phyloP scores from a whole-genome alignment of 2,888 invertebrate species.

The Phrixothrix hirtus region DNA sequence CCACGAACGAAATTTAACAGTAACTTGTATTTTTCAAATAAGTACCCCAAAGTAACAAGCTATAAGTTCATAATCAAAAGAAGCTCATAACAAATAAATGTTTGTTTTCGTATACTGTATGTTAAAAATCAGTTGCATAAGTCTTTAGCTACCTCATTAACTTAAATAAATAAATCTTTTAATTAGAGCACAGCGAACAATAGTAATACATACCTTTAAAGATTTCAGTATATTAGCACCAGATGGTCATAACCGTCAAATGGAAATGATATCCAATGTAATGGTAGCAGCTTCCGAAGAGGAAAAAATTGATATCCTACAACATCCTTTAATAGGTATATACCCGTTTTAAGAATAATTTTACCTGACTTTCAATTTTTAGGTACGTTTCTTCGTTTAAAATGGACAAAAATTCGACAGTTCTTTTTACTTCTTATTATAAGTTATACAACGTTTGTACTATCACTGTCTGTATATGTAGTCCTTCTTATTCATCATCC shows the following conservation, averaged over 20 bases:
- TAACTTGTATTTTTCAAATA: no score
- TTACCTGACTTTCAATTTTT: constrained; percentile 19
- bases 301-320: constrained; percentile 53
- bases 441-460: constrained; percentile 53
- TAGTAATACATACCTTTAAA: no score
- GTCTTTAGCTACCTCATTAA: no score
- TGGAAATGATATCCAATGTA: constrained; percentile 55
- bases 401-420: constrained; percentile 58
- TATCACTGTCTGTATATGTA: constrained; percentile 53
- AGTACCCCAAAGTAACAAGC: no score
- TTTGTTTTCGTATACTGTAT: no score
- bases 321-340: constrained; percentile 57
- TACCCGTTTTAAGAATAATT: not conserved
- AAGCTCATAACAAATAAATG: no score
- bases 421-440: constrained; percentile 57
- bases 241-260: constrained; percentile 50
- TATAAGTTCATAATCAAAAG: no score
- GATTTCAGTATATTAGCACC: constrained; percentile 55
- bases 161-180: no score
- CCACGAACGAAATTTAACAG: no score
- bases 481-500: constrained; percentile 39
- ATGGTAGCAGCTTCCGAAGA: constrained; percentile 51
- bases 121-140: no score
- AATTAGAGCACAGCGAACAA: no score
- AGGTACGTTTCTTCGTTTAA: constrained; percentile 57